These are phyloP conservation scores for Drosophila lacteicornis DNA, from an alignment of 1,140 invertebrate species.

Conservation along the genomic window DNA sequence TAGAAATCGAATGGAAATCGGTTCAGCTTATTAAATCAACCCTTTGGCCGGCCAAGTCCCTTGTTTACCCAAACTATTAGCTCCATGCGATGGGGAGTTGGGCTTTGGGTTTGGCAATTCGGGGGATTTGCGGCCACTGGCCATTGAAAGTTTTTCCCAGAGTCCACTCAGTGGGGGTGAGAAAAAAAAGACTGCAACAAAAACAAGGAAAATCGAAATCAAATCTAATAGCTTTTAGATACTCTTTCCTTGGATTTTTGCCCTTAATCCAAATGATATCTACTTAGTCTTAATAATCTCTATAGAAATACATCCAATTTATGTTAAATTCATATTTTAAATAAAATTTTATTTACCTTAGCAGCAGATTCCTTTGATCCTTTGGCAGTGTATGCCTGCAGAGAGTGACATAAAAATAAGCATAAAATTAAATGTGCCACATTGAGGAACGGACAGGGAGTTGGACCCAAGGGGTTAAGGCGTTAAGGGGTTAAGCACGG, in stretches of 20 bases:
- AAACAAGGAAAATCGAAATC: constrained; percentile 12
- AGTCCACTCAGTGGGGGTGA: neutral
- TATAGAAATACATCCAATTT: too few species aligned
- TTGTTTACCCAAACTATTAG: constrained; percentile 81
- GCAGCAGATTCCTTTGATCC: neutral
- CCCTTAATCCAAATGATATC: too few species aligned
- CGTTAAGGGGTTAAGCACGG: constrained; percentile 9
- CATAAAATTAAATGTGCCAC: constrained; percentile 83
- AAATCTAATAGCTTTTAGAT: neutral
- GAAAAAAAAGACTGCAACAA: neutral
- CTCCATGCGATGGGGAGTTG: constrained; percentile 10
- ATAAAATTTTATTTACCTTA: too few species aligned
- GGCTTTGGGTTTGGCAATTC: constrained; percentile 21
- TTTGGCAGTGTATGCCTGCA: constrained; percentile 7
- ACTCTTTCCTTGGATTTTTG: neutral
- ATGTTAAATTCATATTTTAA: too few species aligned
- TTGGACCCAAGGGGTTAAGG: constrained; percentile 35
- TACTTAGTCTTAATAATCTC: too few species aligned
- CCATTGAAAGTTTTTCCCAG: constrained; percentile 60
- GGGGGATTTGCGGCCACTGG: constrained; percentile 68
- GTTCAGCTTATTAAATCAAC: constrained; percentile 76
- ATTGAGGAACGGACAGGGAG: constrained; percentile 66
- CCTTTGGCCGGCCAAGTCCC: constrained; percentile 50
- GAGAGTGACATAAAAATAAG: constrained; percentile 78
- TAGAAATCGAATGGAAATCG: constrained; percentile 68